Percentiles rank a stretch among this genome's conserved stretches.
These are phyloP conservation scores for Bombus ignitus DNA, from an alignment of 1,140 invertebrate genomes.

Conservation along the genomic window DNA sequence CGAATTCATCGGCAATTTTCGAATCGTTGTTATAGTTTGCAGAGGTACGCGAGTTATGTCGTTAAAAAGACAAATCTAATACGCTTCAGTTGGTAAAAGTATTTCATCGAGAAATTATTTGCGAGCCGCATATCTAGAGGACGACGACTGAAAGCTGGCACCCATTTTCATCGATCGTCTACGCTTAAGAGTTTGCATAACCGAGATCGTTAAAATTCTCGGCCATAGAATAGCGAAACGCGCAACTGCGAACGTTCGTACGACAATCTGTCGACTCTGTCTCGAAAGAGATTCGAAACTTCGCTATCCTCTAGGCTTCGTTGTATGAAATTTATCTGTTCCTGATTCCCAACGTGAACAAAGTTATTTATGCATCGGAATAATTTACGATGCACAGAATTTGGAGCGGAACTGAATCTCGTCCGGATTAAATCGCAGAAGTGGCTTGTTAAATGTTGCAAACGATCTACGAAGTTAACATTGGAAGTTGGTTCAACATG, in stretches of 20 bases:
- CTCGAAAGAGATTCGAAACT: background rate
- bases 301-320: background rate
- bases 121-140: background rate
- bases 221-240: background rate
- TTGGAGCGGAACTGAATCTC: background rate
- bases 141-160: background rate
- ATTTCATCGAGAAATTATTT: background rate
- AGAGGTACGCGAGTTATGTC: background rate
- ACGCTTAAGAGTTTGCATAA: background rate
- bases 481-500: background rate
- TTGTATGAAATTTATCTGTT: background rate
- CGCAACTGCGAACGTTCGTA: background rate
- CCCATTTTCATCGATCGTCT: background rate
- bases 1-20: slow-evolving; percentile 14
- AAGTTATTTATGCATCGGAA: background rate
- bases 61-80: background rate
- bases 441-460: background rate
- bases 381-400: background rate
- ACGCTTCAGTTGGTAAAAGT: background rate
- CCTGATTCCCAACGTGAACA: background rate
- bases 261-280: background rate
- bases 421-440: background rate
- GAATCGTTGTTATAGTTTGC: background rate
- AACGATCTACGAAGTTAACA: background rate
- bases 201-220: slow-evolving; percentile 4